A percentile compares a stretch with the other conserved stretches of the same genome.
phyloP scores from a whole-genome alignment of 2,888 invertebrate species.

The Hesperia comma region DNA sequence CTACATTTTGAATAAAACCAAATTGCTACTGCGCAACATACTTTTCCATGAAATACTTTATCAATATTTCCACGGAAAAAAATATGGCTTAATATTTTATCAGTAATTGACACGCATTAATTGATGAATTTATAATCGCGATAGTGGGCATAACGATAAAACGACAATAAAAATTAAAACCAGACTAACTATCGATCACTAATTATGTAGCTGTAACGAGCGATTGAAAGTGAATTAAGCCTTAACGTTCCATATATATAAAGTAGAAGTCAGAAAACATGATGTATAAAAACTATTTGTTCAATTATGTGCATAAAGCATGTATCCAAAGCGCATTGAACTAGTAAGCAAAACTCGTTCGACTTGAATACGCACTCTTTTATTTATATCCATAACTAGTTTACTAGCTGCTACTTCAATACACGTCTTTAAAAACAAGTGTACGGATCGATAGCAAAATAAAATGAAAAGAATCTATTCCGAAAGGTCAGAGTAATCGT shows the following conservation, averaged over 20 bases:
- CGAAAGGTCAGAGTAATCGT: slow-evolving; percentile 8
- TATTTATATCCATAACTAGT: slow-evolving; percentile 31
- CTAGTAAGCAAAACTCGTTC: slow-evolving; percentile 28
- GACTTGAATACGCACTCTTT: slow-evolving; percentile 34
- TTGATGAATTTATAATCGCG: slow-evolving; percentile 14
- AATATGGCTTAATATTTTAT: not conserved
- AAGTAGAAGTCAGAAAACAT: not conserved
- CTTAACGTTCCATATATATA: not conserved
- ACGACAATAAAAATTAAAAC: slow-evolving; percentile 13
- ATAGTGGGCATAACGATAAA: slow-evolving; percentile 9
- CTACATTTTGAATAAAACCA: too few species aligned
- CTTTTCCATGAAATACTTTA: too few species aligned
- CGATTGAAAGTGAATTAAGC: not conserved
- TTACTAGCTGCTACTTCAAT: slow-evolving; percentile 20
- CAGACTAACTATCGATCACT: slow-evolving; percentile 2
- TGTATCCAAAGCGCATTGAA: slow-evolving; percentile 32
- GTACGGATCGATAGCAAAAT: slow-evolving; percentile 15
- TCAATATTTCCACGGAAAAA: too few species aligned
- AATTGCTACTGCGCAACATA: too few species aligned
- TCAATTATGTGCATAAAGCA: slow-evolving; percentile 16
- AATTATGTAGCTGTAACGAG: not conserved
- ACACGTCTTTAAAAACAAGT: slow-evolving; percentile 16
- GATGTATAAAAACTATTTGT: not conserved
- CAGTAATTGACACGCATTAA: not conserved
- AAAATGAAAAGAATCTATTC: not conserved